Conservation (phyloP, 2,888 invertebrate species). For the Crocallis elinguaria region DNA sequence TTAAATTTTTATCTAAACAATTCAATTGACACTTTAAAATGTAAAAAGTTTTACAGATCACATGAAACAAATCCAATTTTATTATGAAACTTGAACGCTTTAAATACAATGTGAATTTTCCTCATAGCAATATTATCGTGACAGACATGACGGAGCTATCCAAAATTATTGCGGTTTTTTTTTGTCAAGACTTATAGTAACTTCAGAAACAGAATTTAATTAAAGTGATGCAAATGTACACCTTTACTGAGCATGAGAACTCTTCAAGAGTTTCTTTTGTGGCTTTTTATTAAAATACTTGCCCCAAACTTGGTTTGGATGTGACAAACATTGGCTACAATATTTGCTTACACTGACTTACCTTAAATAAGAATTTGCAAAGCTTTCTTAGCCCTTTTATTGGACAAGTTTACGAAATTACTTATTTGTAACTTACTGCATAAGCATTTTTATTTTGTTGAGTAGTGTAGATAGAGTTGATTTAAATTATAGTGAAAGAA, state of each 20-base stretch:
- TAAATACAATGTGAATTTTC: too few species aligned
- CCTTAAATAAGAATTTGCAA: slow-evolving; percentile 3
- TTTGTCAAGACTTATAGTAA: slow-evolving; percentile 37
- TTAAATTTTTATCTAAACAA: too few species aligned
- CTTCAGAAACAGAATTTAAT: slow-evolving; percentile 53
- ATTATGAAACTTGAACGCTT: too few species aligned
- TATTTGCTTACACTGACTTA: slow-evolving; percentile 39
- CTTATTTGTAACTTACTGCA: background rate
- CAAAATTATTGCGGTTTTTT: slow-evolving; percentile 24
- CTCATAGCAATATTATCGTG: background rate
- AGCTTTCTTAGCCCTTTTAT: background rate
- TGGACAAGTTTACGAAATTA: background rate
- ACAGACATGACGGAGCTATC: too few species aligned
- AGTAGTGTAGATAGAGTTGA: too few species aligned
- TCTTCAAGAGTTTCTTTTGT: slow-evolving; percentile 44
- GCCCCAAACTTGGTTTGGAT: slow-evolving; percentile 45
- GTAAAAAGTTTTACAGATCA: background rate
- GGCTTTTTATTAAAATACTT: slow-evolving; percentile 58
- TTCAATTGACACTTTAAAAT: background rate
- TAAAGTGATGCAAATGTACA: slow-evolving; percentile 68
- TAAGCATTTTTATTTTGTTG: too few species aligned
- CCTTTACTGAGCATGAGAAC: slow-evolving; percentile 45
- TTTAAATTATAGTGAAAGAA: too few species aligned
- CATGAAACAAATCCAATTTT: too few species aligned
- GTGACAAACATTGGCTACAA: slow-evolving; percentile 51